Evolutionary conservation across 2,888 invertebrate species (phyloP).

Genomic region (Netelia virgata): DNA sequence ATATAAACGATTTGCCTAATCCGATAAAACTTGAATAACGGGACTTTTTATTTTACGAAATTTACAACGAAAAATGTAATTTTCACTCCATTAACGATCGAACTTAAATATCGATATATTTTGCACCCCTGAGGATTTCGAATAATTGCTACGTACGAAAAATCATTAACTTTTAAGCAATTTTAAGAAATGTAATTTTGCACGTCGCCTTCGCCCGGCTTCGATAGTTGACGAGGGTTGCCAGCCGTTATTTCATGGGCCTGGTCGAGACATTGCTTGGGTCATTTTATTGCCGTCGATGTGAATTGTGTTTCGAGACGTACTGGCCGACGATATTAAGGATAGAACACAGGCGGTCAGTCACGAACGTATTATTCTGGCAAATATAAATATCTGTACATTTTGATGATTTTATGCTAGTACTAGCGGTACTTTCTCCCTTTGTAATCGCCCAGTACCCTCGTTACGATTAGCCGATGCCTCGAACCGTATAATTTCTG

Average conservation of each 20-base stretch:
- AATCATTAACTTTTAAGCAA: neutral
- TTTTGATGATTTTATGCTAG: constrained; percentile 22
- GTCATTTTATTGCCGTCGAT: constrained; percentile 51
- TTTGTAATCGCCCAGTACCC: constrained; percentile 15
- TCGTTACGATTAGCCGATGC: constrained; percentile 11
- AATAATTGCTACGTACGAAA: neutral
- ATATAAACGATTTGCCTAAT: too few species aligned
- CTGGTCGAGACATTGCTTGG: neutral
- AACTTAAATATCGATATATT: neutral
- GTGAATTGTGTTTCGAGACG: constrained; percentile 1
- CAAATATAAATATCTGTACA: neutral
- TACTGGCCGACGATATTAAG: neutral
- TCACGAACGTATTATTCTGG: neutral
- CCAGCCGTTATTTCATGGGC: neutral
- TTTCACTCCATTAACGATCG: neutral
- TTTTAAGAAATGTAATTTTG: neutral
- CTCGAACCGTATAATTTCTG: neutral
- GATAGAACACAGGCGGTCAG: neutral
- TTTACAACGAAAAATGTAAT: too few species aligned
- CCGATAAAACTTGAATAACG: too few species aligned
- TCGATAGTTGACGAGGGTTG: neutral
- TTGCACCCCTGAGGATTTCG: neutral
- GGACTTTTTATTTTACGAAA: too few species aligned
- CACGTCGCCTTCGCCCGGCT: neutral
- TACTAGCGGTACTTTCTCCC: constrained; percentile 53